Base-by-base conservation (phyloP, 1,140 invertebrate species). In the Lepidurus arcticus region DNA sequence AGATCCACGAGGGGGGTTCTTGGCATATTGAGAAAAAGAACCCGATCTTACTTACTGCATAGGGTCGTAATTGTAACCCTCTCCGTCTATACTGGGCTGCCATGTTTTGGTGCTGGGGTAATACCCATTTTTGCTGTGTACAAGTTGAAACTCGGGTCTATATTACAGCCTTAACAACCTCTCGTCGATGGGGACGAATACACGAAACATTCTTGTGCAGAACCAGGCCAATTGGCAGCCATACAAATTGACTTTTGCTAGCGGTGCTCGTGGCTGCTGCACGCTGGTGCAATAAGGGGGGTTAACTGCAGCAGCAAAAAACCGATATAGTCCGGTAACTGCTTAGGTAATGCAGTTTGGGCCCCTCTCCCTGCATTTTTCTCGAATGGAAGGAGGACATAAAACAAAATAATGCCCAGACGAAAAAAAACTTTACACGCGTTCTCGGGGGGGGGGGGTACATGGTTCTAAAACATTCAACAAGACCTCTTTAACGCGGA, bases 161-260 rank as follows among this genome's bases (percentile, higher is more conserved):
- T 34, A 34, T 34, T 34, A 34, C 34, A 34, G 34, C 34, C 34
- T 34, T 34, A 34, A 34, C 34, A 34, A 34, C 34, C 34, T 34
- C 34, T 34, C 5, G 10, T 10, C 10, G 45, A 1, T 47, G 16
- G 10, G 45, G 45, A 11, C 10, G 10, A 47, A 10, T 7, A 47
- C 53, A 65, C 13, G 53, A 65, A 13, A 13, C 53, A 65, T 65
- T 13, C 6, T 21, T 65, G 53, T 65, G 8, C 2, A 65, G 53
- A 16, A 65, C 53, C 21, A 65, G 8, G 53, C 53, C 53, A 65
- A 65, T 65, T 65, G 53, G 53, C 21, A 65, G 53, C 53, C 13
- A 13, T 65, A 65, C 53, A 16, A 65, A 65, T 65, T 65, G 53
- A 65, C 53, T 65, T 65, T 65, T 65, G 53, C 53, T 65, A 65